Evolutionary conservation across 2,113 vertebrate species (phyloP).

Genomic region (Chamaea fasciata): DNA sequence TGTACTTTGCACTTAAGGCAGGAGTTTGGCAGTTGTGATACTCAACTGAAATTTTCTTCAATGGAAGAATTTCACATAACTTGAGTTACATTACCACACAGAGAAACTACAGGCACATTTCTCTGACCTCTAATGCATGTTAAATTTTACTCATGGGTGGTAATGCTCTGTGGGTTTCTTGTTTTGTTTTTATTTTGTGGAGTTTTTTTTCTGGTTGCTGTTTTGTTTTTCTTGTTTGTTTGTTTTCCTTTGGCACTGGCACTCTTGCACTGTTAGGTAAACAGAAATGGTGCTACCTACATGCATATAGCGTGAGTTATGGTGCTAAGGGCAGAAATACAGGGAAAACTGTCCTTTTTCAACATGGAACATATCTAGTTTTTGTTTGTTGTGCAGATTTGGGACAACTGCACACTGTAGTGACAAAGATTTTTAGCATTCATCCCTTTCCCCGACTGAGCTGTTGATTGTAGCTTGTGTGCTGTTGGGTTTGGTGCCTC

Average conservation of each 20-base stretch:
- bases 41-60: constrained; percentile 46
- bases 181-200: background rate
- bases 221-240: background rate
- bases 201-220: background rate
- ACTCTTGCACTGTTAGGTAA: background rate
- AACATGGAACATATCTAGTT: background rate
- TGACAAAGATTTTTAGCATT: background rate
- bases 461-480: background rate
- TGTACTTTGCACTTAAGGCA: background rate
- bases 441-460: background rate
- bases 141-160: background rate
- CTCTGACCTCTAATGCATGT: background rate
- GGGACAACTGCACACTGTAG: background rate
- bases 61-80: background rate
- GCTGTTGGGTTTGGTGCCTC: background rate
- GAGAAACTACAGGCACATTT: background rate
- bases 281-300: background rate
- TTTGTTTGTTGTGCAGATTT: background rate
- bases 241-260: background rate
- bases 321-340: background rate
- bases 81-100: background rate
- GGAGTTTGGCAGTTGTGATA: background rate
- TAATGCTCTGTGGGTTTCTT: background rate
- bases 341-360: background rate
- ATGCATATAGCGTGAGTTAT: background rate